Base-by-base conservation (phyloP, 1,140 invertebrate species). In the Drosophila santomea region DNA sequence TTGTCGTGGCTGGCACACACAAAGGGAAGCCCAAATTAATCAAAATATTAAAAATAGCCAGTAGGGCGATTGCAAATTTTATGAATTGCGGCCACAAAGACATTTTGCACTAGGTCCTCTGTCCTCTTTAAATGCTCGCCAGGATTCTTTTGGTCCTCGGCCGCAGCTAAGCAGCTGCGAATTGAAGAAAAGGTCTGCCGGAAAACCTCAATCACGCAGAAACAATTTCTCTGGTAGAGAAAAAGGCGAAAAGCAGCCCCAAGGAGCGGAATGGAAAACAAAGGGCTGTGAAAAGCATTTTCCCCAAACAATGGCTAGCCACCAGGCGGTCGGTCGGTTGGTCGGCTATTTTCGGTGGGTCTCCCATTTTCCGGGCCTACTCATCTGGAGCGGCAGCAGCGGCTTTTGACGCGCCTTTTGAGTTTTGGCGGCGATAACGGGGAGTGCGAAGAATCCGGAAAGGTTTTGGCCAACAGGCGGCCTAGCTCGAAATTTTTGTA, bases 121-220 rank as follows among this genome's bases (percentile, higher is more conserved):
- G 60, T 64, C 73, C 38, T 39, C 38, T 59, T 76, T 76, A 76
- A 75, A 39, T 45, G 32, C 59, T 62, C 32, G 36, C 23, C 69
- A 32, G 15, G 14, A 48, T 41, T 57, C 39, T 52, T 73, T 41
- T 20, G 50, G 23, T 17, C n/a, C 57, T 47, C 55, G 41, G 25
- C 45, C 50, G 50, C 25, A 63, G 72, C 72, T 74, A 74, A 68
- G 68, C 64, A 61, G 73, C 64, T 68, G 56, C 59, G 38, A 57
- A 64, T 60, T 35, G 57, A 72, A 62, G 68, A 82, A 81, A 83
- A 74, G 80, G 80, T 82, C 69, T 59, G 44, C 71, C 76, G 74
- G 80, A 78, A 83, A 88, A 88, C 83, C 83, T 88, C 83, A 86
- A 86, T 86, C 83, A 88, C 78, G 76, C 78, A 76, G 75, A 86